A percentile compares a stretch with the other conserved stretches of the same genome.
Conservation (phyloP, 2,113 vertebrate genomes). For the Mormyrus iriodes region DNA sequence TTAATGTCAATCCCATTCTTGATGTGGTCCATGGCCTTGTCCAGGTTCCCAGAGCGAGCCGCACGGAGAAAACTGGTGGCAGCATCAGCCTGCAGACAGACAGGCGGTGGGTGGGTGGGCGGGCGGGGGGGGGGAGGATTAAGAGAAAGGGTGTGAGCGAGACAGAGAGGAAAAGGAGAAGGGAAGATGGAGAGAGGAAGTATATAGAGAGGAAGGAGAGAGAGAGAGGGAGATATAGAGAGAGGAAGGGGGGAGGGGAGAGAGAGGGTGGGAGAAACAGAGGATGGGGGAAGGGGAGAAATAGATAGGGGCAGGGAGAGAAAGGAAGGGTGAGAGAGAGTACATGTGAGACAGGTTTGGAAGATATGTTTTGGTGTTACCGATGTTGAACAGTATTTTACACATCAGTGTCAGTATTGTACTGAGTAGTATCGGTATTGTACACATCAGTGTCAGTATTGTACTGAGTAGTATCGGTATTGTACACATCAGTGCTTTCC, state of each 20-base stretch:
- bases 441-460: not conserved
- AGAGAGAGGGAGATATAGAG: not conserved
- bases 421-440: not conserved
- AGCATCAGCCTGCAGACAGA: conserved; percentile 3
- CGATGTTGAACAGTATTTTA: not conserved
- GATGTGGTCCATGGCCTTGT: conserved; percentile 93
- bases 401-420: not conserved
- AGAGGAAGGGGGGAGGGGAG: not conserved
- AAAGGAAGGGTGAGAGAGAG: not conserved
- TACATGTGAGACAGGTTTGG: not conserved
- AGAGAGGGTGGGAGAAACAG: not conserved
- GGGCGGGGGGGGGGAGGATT: not conserved
- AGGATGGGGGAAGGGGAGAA: not conserved
- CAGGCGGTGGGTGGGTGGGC: too few species aligned
- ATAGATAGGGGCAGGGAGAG: not conserved
- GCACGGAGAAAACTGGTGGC: conserved; percentile 56
- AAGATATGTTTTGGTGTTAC: not conserved
- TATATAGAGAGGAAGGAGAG: not conserved
- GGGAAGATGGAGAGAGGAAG: not conserved
- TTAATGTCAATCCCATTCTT: conserved; percentile 97
- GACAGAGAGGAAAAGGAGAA: not conserved
- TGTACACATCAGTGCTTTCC: not conserved
- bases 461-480: not conserved
- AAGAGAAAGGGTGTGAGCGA: not conserved
- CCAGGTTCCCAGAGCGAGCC: conserved; percentile 92